Evolutionary conservation across 2,113 vertebrate genomes (phyloP).

Genomic region (Chionis minor): DNA sequence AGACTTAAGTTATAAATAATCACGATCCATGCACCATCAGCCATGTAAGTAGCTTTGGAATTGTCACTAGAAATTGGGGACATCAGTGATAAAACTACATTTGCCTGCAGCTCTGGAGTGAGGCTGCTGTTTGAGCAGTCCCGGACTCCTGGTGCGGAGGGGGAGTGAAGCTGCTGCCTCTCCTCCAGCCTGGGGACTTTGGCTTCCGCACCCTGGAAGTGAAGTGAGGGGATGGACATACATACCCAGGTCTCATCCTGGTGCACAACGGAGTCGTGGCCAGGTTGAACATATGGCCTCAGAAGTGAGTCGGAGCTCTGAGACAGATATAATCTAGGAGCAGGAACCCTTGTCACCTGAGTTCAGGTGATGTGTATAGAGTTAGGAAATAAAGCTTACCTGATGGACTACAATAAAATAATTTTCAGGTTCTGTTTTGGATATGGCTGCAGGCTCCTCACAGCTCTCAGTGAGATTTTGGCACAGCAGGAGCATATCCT

Average conservation of each 20-base stretch:
- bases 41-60: neutral
- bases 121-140: rapidly evolving
- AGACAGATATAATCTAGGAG: neutral
- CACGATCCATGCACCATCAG: neutral
- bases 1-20: neutral
- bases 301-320: neutral
- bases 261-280: neutral
- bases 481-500: no score
- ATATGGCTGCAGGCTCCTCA: no score
- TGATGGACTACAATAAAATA: neutral
- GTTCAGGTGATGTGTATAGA: neutral
- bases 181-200: neutral
- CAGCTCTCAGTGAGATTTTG: no score
- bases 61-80: neutral
- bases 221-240: rapidly evolving
- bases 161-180: neutral
- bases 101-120: neutral
- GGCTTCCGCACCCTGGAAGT: neutral
- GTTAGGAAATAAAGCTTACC: neutral
- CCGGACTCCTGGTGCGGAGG: neutral
- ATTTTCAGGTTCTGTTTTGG: neutral
- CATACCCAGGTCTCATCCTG: rapidly evolving
- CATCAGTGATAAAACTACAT: neutral
- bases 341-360: neutral
- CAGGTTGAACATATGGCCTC: neutral